phyloP scores from a whole-genome alignment of 2,113 vertebrate species.

The Dendrocopos noguchii region DNA sequence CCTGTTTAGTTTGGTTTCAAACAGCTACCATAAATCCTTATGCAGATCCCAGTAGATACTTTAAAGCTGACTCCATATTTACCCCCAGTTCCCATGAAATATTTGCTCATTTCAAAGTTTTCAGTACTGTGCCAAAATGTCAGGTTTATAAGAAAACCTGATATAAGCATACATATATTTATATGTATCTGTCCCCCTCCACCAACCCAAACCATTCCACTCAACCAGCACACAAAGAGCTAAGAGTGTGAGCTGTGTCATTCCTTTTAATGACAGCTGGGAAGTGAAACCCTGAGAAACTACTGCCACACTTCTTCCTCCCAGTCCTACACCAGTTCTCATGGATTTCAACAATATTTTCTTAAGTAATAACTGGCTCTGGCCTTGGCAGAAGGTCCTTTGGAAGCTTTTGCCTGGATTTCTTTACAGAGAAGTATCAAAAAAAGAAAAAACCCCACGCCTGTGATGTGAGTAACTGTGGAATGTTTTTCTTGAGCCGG shows the following conservation, averaged over 20 bases:
- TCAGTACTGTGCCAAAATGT: neutral
- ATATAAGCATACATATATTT: neutral
- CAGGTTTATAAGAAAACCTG: neutral
- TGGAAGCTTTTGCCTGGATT: slow-evolving; percentile 28
- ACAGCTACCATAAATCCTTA: slow-evolving; percentile 20
- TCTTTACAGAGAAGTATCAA: neutral
- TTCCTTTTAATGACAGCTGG: neutral
- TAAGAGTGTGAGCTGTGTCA: neutral
- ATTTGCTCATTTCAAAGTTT: slow-evolving; percentile 17
- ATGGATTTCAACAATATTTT: slow-evolving; percentile 37
- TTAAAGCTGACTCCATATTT: slow-evolving; percentile 19
- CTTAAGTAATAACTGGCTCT: slow-evolving; percentile 13
- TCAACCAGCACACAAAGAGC: neutral
- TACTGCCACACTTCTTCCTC: neutral
- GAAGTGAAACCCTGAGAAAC: neutral
- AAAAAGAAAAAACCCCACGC: neutral
- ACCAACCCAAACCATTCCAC: neutral
- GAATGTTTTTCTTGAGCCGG: slow-evolving; percentile 39
- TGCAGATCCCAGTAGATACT: slow-evolving; percentile 8
- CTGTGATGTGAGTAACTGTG: slow-evolving; percentile 2
- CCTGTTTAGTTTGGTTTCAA: slow-evolving; percentile 59
- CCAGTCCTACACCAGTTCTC: neutral
- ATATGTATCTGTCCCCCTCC: too few relatives aligned
- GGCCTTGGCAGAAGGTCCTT: neutral
- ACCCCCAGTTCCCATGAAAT: neutral